Percentiles rank a stretch among this genome's conserved stretches.
Evolutionary conservation across 2,797 vertebrate genomes (phyloP).

Genomic region (Enteromius fasciolatus): DNA sequence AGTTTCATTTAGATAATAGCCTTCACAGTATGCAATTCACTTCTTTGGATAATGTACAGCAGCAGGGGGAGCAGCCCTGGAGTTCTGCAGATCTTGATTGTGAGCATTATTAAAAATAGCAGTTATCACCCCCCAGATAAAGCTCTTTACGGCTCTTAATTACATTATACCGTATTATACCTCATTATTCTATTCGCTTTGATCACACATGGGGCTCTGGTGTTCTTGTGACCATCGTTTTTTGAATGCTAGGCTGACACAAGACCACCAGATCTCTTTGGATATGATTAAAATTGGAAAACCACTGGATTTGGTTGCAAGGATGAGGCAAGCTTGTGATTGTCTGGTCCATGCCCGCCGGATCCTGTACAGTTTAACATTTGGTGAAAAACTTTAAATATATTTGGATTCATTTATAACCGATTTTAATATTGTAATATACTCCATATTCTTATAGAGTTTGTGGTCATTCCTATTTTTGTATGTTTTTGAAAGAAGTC

Average conservation of each 20-base stretch:
- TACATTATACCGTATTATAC: neutral
- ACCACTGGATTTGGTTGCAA: neutral
- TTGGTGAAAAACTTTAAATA: neutral
- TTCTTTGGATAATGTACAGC: slow-evolving; percentile 35
- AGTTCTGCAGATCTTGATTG: slow-evolving; percentile 25
- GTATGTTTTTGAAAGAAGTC: too few relatives aligned
- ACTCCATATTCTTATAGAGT: too few relatives aligned
- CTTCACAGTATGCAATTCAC: slow-evolving; percentile 28
- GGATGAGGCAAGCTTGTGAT: neutral
- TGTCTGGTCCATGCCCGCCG: neutral
- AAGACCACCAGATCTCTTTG: neutral
- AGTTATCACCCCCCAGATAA: slow-evolving; percentile 12
- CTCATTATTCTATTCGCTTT: slow-evolving; percentile 27
- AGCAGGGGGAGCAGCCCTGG: slow-evolving; percentile 1
- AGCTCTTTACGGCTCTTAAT: slow-evolving; percentile 29
- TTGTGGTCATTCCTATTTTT: too few relatives aligned
- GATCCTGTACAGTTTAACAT: neutral
- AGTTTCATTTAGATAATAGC: slow-evolving; percentile 48
- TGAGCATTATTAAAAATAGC: slow-evolving; percentile 30
- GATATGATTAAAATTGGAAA: neutral
- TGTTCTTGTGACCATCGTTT: neutral
- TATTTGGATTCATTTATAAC: neutral
- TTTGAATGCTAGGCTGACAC: neutral
- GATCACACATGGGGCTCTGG: neutral
- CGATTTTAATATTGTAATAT: too few relatives aligned